A percentile compares a stretch with the other conserved stretches of the same genome.
These are phyloP conservation scores for Narcine bancroftii DNA, from an alignment of 2,113 vertebrate species.

Conservation along the genomic window DNA sequence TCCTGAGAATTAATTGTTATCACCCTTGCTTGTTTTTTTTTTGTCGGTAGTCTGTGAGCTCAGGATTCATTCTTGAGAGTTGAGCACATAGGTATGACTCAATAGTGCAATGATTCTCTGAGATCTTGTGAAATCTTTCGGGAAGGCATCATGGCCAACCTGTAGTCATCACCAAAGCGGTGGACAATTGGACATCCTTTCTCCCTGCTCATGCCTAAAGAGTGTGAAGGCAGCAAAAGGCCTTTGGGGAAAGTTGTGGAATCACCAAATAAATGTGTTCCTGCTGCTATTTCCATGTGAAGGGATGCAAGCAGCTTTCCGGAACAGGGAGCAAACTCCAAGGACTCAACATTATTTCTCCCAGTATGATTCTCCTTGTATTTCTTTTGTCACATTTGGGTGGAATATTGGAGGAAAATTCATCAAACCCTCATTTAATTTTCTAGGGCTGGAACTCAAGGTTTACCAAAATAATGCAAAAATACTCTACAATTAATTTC, in stretches of 20 bases:
- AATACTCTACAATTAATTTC: background rate
- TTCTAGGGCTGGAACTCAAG: background rate
- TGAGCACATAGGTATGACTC: too few relatives aligned
- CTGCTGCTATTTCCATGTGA: background rate
- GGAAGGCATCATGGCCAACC: background rate
- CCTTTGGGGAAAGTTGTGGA: background rate
- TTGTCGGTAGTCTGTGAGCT: too few relatives aligned
- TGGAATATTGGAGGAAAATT: background rate
- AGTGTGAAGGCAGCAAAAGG: background rate
- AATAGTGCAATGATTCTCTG: too few relatives aligned
- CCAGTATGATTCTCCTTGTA: background rate
- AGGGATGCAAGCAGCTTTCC: background rate
- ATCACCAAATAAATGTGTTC: background rate
- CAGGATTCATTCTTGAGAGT: too few relatives aligned
- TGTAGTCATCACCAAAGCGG: background rate
- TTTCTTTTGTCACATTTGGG: background rate
- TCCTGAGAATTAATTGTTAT: background rate
- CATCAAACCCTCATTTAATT: background rate
- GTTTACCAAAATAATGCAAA: background rate
- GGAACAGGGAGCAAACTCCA: background rate
- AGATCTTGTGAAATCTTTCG: too few relatives aligned
- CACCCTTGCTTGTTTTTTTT: too few relatives aligned
- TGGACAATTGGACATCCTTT: background rate
- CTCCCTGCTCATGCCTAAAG: background rate
- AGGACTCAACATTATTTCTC: background rate